Evolutionary conservation across 2,797 vertebrate genomes (phyloP).

Genomic region (Lepus oiostolus): DNA sequence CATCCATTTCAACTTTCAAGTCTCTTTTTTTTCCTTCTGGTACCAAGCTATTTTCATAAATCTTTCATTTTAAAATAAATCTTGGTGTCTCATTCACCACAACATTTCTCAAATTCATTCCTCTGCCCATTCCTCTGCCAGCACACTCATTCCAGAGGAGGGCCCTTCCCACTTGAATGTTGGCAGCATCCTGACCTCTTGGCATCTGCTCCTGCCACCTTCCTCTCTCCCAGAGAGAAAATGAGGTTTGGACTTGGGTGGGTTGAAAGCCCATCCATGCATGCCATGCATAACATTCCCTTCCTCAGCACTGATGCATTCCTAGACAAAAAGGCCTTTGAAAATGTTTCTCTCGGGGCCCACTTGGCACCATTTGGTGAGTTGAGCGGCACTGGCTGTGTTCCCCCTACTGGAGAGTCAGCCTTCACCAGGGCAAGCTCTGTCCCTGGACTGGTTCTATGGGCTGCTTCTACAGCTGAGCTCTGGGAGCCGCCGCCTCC

Average conservation of each 20-base stretch:
- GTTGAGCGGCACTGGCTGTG: not conserved
- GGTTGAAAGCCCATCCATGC: constrained; percentile 68
- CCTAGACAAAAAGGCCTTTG: constrained; percentile 73
- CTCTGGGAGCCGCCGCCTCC: not conserved
- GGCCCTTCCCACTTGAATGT: constrained; percentile 66
- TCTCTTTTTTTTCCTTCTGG: constrained; percentile 33
- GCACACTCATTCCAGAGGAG: constrained; percentile 62
- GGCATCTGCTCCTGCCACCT: constrained; percentile 66
- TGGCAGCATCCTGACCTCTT: constrained; percentile 53
- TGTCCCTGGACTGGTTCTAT: not conserved
- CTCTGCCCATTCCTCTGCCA: constrained; percentile 54
- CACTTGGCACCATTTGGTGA: constrained; percentile 48
- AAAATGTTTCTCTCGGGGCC: constrained; percentile 46
- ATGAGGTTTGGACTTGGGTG: constrained; percentile 69
- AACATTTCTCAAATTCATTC: constrained; percentile 74
- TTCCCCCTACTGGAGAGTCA: not conserved
- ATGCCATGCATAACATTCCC: constrained; percentile 67
- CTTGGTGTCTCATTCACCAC: constrained; percentile 55
- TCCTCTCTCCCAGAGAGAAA: constrained; percentile 74
- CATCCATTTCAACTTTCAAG: constrained; percentile 29
- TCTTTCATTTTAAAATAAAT: constrained; percentile 71
- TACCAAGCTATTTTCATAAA: constrained; percentile 64
- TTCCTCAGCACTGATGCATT: constrained; percentile 33
- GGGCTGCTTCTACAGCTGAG: not conserved
- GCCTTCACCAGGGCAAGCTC: not conserved